Evolutionary conservation across 2,797 vertebrate genomes (phyloP).

Genomic region (Alca torda): DNA sequence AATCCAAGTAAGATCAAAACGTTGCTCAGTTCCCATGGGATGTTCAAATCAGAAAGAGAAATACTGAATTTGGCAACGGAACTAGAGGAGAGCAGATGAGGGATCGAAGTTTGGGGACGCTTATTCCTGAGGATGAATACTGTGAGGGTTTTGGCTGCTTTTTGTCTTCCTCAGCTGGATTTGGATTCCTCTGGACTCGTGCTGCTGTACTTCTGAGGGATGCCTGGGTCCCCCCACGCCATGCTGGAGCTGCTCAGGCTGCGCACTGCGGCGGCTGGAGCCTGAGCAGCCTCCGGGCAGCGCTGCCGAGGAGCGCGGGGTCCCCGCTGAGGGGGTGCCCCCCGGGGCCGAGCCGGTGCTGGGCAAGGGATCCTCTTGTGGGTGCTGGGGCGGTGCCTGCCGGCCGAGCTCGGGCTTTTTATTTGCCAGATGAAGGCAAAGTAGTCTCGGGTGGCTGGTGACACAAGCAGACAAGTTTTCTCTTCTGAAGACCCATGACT

Average conservation of each 20-base stretch:
- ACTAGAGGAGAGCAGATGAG: background rate
- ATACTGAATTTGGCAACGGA: background rate
- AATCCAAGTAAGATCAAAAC: background rate
- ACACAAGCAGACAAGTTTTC: background rate
- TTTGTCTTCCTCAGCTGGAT: background rate
- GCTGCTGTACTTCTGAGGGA: background rate
- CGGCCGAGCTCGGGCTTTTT: background rate
- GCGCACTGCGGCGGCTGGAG: background rate
- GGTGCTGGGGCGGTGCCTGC: background rate
- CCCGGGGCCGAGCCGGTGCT: background rate
- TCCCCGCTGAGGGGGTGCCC: background rate
- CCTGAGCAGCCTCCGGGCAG: accelerated
- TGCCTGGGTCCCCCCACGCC: accelerated
- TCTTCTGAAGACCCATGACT: background rate
- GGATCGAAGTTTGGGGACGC: no score
- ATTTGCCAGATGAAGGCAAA: background rate
- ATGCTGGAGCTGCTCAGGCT: background rate
- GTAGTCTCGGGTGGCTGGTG: background rate
- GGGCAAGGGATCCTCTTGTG: accelerated
- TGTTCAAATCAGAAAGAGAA: background rate
- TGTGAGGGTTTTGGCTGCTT: accelerated
- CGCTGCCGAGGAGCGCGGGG: background rate
- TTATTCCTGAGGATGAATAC: background rate
- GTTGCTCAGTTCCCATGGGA: background rate
- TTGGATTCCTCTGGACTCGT: background rate